A percentile compares a stretch with the other conserved stretches of the same genome.
Evolutionary conservation across 2,113 vertebrate species (phyloP).

Genomic region (human): GRCh38 chr14:81798501-81799000

Average conservation of each 20-base stretch:
- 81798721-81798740: conserved; percentile 15
- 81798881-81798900: not conserved
- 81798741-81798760: not conserved
- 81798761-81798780: not conserved
- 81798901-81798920: not conserved
- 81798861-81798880: not conserved
- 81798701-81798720: not conserved
- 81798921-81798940: not conserved
- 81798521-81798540: not conserved
- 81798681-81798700: not conserved
- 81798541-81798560: not conserved
- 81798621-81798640: conserved; percentile 40
- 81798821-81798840: not conserved
- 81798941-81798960: not conserved
- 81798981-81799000: conserved; percentile 1
- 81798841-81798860: not conserved
- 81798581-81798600: not conserved
- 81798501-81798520: not conserved
- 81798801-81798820: conserved; percentile 35
- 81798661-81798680: conserved; percentile 5
- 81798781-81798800: not conserved
- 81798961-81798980: not conserved
- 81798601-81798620: not conserved
- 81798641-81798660: not conserved
- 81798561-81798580: not conserved